Evolutionary conservation across 2,797 vertebrate genomes (phyloP), one percentile per base, ranked within the genome.

Genomic region (Pteropus rufus): DNA sequence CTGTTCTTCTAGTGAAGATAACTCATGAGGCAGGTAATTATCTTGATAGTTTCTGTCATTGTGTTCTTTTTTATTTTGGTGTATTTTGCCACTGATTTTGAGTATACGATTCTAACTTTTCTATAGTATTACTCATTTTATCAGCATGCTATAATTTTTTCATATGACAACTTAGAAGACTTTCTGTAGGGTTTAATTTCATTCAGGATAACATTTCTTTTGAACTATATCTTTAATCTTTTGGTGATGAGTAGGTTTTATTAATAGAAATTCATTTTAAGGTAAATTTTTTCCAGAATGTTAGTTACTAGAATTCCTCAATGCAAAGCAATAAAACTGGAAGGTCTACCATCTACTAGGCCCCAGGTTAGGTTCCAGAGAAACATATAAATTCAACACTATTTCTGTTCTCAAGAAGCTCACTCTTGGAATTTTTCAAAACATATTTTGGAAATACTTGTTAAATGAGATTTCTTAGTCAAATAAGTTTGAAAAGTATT

Each of bases 201-300:
- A 56, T 83, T 91, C n/a, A 95, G 62, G 56, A 84, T 36, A 94
- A 65, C 34, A 60, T 69, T 83, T 85, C 82, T 96, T 85, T 86
- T 93, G 70, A 93, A 86, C 29, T 81, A 41, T 4, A 41, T 52
- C 56, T 79, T 36, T 1, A 12, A 6, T 91, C 64, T 88, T 76
- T 56, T 75, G 19, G 39, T 82, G 72, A 84, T n/a, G 67, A 97
- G 36, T 56, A 69, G 39, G 23, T 91, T 94, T 91, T 96, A 77
- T 76, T 96, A 90, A 87, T 34, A 94, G 41, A 89, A 70, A 93
- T 91, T 72, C 62, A 16, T 67, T 83, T 65, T n/a, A 83, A 93
- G 60, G 39, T 93, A 90, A 72, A 10, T 31, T 21, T 85, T 84
- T 95, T 69, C 70, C 44, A 69, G 79, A 70, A 65, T 86, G 44